These are phyloP conservation scores for Tarsius wallacei DNA, from an alignment of 2,797 vertebrate genomes.

Conservation along the genomic window DNA sequence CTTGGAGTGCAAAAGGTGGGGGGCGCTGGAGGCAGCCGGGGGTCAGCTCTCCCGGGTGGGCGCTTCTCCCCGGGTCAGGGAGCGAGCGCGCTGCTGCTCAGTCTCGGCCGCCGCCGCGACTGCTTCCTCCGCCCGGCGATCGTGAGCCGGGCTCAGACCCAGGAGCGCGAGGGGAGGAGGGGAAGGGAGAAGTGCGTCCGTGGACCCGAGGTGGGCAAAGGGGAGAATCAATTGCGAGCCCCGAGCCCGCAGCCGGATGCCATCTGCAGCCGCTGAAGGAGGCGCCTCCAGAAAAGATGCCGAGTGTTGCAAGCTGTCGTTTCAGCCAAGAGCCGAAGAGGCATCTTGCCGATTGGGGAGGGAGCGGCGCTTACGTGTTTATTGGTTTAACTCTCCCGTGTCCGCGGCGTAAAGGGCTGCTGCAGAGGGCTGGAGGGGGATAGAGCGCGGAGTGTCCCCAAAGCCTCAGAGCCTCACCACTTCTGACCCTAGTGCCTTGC, in stretches of 20 bases:
- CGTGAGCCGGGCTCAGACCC: constrained; percentile 73
- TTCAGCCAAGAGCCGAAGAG: constrained; percentile 91
- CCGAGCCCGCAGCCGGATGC: constrained; percentile 76
- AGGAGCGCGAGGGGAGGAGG: constrained; percentile 73
- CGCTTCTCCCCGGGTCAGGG: constrained; percentile 58
- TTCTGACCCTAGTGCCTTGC: background rate
- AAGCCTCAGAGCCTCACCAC: constrained; percentile 19
- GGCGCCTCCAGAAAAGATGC: constrained; percentile 88
- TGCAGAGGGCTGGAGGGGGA: constrained; percentile 74
- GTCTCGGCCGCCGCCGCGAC: constrained; percentile 73
- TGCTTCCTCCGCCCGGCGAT: constrained; percentile 59
- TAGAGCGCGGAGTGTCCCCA: background rate
- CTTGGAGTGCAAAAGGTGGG: constrained; percentile 48
- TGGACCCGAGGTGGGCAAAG: constrained; percentile 53
- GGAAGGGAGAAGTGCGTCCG: constrained; percentile 61
- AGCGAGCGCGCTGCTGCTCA: constrained; percentile 59
- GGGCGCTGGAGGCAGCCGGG: constrained; percentile 71
- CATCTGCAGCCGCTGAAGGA: constrained; percentile 87
- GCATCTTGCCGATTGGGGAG: constrained; percentile 94
- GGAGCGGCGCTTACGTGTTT: constrained; percentile 94
- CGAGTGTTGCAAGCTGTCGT: constrained; percentile 90
- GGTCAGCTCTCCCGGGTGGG: constrained; percentile 62
- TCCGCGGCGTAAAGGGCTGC: constrained; percentile 89
- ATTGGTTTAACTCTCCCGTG: constrained; percentile 94
- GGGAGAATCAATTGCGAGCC: constrained; percentile 81